These are phyloP conservation scores for Ophiothrix spiculata DNA, from an alignment of 35 echinoderm and acorn worm genomes.

Conservation along the genomic window DNA sequence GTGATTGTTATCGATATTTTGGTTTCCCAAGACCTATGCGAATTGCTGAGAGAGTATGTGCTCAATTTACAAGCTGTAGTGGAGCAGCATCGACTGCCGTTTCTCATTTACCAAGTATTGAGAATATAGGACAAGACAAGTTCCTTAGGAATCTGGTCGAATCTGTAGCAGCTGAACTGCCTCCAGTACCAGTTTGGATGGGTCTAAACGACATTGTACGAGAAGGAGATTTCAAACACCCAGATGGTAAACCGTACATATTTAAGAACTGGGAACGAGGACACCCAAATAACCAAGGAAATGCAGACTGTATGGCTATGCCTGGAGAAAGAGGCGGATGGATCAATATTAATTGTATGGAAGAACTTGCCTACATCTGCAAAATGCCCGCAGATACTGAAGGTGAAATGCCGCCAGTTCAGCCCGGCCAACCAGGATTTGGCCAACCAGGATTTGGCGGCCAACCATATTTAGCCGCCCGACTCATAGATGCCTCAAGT, in stretches of 20 bases:
- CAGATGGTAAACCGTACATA: neutral
- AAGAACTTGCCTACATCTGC: neutral
- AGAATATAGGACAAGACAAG: neutral
- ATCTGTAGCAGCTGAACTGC: neutral
- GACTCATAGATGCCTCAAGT: too few species aligned
- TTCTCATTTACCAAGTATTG: neutral
- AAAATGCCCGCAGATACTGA: neutral
- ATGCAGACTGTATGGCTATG: neutral
- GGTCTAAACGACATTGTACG: neutral
- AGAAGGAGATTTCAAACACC: neutral
- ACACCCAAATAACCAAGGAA: neutral
- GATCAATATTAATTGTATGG: neutral
- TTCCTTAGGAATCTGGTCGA: neutral
- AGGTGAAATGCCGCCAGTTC: too few species aligned
- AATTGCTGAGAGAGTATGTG: constrained; percentile 4
- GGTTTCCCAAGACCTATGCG: constrained; percentile 11
- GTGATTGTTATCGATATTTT: neutral
- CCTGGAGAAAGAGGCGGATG: neutral
- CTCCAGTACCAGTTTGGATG: neutral
- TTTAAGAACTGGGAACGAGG: neutral
- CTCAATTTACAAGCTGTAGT: neutral
- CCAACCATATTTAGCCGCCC: too few species aligned
- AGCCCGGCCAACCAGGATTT: neutral
- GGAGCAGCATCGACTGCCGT: neutral
- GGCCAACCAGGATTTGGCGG: too few species aligned